A percentile compares a stretch with the other conserved stretches of the same genome.
Evolutionary conservation across 1,140 invertebrate species (phyloP).

Genomic region (Drosophila ercepeae): DNA sequence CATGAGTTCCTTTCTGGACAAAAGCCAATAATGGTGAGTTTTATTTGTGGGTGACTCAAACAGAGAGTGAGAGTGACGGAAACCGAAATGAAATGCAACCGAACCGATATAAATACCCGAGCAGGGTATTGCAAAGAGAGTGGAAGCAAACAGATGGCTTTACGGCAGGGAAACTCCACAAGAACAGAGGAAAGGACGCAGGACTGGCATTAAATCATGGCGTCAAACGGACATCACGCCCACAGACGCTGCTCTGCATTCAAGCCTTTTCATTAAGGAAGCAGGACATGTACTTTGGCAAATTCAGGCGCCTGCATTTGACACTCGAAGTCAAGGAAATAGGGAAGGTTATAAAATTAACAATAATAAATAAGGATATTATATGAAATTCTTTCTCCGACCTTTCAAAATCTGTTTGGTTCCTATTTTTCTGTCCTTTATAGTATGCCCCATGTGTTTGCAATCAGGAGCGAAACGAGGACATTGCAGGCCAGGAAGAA

Average conservation of each 20-base stretch:
- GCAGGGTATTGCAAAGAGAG: conserved; percentile 13
- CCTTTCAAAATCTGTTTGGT: no score
- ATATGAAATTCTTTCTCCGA: no score
- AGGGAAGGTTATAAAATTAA: background rate
- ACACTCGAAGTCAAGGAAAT: background rate
- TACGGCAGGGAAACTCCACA: conserved; percentile 5
- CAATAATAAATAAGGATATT: no score
- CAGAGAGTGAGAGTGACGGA: conserved; percentile 72
- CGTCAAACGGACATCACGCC: conserved; percentile 57
- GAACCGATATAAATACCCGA: conserved; percentile 45
- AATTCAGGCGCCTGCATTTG: background rate
- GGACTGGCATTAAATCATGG: conserved; percentile 62
- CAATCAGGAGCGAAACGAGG: conserved; percentile 61
- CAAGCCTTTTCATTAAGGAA: conserved; percentile 59
- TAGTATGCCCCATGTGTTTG: conserved; percentile 18
- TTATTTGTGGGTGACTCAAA: conserved; percentile 56
- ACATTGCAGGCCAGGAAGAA: conserved; percentile 64
- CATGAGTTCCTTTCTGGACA: no score
- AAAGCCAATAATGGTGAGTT: no score
- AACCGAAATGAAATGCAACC: conserved; percentile 49
- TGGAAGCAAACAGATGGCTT: conserved; percentile 18
- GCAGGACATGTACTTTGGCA: conserved; percentile 22
- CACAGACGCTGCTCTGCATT: conserved; percentile 33
- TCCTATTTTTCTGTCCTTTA: background rate
- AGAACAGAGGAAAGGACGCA: conserved; percentile 13